Evolutionary conservation across 2,888 invertebrate species (phyloP).

Genomic region (Troides aeacus): DNA sequence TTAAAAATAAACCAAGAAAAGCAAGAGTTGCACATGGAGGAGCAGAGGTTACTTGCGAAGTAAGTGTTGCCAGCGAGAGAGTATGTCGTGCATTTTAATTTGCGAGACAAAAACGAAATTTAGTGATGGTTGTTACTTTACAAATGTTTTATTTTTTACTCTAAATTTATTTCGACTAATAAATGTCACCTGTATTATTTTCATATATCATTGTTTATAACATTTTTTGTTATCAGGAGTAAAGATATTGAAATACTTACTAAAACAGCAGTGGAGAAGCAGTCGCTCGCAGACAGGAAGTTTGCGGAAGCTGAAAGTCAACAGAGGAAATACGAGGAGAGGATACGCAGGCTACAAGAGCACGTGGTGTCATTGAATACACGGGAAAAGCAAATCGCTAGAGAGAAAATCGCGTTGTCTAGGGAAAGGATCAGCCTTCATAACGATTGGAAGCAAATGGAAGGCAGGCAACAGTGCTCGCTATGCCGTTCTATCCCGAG

Average conservation of each 20-base stretch:
- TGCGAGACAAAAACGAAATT: too few relatives aligned
- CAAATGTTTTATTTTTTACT: too few relatives aligned
- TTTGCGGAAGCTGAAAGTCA: slow-evolving; percentile 77
- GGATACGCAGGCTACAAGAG: slow-evolving; percentile 78
- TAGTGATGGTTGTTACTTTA: too few relatives aligned
- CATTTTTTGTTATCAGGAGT: slow-evolving; percentile 48
- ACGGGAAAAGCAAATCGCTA: slow-evolving; percentile 81
- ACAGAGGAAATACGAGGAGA: slow-evolving; percentile 78
- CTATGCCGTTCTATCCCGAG: slow-evolving; percentile 63
- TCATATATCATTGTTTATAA: not conserved
- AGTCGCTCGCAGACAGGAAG: slow-evolving; percentile 79
- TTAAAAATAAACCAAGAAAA: slow-evolving; percentile 65
- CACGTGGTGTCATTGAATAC: slow-evolving; percentile 76
- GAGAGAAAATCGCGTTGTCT: slow-evolving; percentile 80
- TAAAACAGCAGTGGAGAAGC: slow-evolving; percentile 80
- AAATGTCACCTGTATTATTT: not conserved
- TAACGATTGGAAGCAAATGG: slow-evolving; percentile 74
- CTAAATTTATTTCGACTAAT: too few relatives aligned
- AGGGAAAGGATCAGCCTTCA: slow-evolving; percentile 80
- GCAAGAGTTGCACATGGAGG: slow-evolving; percentile 68
- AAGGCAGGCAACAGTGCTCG: slow-evolving; percentile 64
- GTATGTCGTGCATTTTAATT: too few relatives aligned
- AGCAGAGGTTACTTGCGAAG: slow-evolving; percentile 69
- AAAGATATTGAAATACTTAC: slow-evolving; percentile 77
- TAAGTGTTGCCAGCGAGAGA: slow-evolving; percentile 37